Percentiles rank a stretch among this genome's conserved stretches.
Evolutionary conservation across 2,888 invertebrate species (phyloP).

Genomic region (Pimpla rufipes): DNA sequence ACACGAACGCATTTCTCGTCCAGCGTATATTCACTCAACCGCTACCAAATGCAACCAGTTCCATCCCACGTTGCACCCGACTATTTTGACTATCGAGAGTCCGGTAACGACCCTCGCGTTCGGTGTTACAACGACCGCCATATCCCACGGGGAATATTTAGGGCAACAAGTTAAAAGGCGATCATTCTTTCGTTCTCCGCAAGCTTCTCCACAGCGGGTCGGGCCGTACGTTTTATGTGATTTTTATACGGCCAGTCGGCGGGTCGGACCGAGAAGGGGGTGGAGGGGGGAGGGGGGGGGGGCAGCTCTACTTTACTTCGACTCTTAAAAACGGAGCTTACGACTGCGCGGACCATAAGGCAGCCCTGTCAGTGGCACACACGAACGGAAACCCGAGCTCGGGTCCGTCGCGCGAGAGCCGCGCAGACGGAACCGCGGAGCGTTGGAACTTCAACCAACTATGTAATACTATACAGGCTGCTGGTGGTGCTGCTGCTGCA

Average conservation of each 20-base stretch:
- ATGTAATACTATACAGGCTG: slow-evolving; percentile 11
- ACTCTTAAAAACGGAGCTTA: slow-evolving; percentile 65
- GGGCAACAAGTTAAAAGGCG: slow-evolving; percentile 52
- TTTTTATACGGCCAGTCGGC: slow-evolving; percentile 63
- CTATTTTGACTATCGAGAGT: background rate
- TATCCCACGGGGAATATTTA: slow-evolving; percentile 34
- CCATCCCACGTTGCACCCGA: too few species aligned
- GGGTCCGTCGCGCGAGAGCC: slow-evolving; percentile 6
- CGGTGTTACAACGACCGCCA: slow-evolving; percentile 14
- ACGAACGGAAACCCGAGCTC: slow-evolving; percentile 36
- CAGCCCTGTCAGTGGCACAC: slow-evolving; percentile 58
- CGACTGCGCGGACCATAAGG: slow-evolving; percentile 57
- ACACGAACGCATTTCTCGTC: too few species aligned
- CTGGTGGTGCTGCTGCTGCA: too few species aligned
- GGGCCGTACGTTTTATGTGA: slow-evolving; percentile 57
- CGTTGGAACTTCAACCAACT: slow-evolving; percentile 11
- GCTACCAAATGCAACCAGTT: too few species aligned
- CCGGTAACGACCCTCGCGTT: background rate
- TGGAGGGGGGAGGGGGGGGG: slow-evolving; percentile 23
- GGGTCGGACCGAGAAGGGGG: too few species aligned
- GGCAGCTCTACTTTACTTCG: slow-evolving; percentile 53
- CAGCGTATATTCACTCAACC: too few species aligned
- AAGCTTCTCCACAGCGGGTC: slow-evolving; percentile 27
- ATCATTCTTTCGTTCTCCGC: slow-evolving; percentile 52
- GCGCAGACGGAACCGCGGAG: background rate